These are phyloP conservation scores for Aporophyla lueneburgensis DNA, from an alignment of 2,888 invertebrate genomes.

Conservation along the genomic window DNA sequence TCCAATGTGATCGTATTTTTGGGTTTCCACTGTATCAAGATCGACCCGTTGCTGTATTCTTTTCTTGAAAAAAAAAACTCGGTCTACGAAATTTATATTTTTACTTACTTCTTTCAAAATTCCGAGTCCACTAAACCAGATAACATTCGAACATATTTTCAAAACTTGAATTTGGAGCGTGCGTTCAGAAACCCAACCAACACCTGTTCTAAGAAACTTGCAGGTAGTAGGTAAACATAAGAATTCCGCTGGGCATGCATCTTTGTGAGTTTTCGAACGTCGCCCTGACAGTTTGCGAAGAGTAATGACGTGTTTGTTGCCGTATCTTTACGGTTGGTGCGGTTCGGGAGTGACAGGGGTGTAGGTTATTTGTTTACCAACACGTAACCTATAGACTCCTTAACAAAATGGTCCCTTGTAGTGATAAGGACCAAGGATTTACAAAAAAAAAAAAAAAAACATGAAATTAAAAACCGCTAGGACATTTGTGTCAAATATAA, in stretches of 20 bases:
- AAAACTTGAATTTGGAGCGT: slow-evolving; percentile 57
- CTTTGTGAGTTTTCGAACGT: slow-evolving; percentile 70
- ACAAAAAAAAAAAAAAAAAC: too few relatives aligned
- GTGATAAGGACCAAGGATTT: too few relatives aligned
- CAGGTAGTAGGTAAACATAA: slow-evolving; percentile 71
- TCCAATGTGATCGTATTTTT: not conserved
- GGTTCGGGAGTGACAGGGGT: slow-evolving; percentile 44
- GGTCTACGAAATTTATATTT: not conserved
- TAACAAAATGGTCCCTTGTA: not conserved
- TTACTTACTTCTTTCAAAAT: not conserved
- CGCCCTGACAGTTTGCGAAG: slow-evolving; percentile 70
- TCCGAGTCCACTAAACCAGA: not conserved
- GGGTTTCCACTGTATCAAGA: not conserved
- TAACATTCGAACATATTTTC: slow-evolving; percentile 31
- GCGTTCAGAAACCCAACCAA: slow-evolving; percentile 46
- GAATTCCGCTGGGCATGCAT: slow-evolving; percentile 73
- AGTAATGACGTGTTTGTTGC: slow-evolving; percentile 72
- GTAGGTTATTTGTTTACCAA: slow-evolving; percentile 22
- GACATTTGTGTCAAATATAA: not conserved
- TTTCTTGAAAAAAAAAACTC: not conserved
- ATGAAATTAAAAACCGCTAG: too few relatives aligned
- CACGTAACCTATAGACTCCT: not conserved
- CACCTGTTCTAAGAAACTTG: slow-evolving; percentile 65
- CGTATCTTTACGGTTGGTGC: slow-evolving; percentile 69
- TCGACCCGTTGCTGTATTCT: not conserved